Evolutionary conservation across 2,113 vertebrate species (phyloP), one percentile per base, ranked within the genome.

Genomic region (Grus americana): DNA sequence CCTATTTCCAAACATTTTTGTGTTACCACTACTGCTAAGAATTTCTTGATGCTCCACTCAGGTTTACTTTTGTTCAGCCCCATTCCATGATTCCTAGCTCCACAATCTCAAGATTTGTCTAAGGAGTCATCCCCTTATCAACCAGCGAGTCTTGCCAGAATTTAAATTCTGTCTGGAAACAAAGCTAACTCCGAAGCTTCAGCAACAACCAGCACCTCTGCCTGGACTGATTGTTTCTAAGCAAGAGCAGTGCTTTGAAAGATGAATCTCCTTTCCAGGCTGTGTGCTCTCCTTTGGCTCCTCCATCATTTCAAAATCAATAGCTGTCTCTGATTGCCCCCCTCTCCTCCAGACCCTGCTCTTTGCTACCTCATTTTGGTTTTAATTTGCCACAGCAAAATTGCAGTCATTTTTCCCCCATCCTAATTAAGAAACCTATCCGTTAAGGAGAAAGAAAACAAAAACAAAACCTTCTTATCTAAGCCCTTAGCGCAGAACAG

Each of bases 331-430:
- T 79, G 29, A 26, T 72, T 86, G 62, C 38, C 26, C 46, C 66
- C 62, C 62, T 58, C 62, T 54, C 34, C 42, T 74, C 24, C 86
- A 95, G 70, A 96, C 61, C 59, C 61, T 91, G 72, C 93, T 96
- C 89, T 96, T 96, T 92, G 92, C 91, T 55, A 52, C 86, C 86
- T 97, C 90, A 94, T 97, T 97, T 96, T 96, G 55, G 66, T 95
- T 97, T 94, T 97, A 97, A 97, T 97, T 97, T 97, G 92, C 95
- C 66, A 91, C 62, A 91, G 82, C 75, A 79, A 79, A 97, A 97
- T 78, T 94, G 88, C 88, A 92, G 76, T 96, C 36, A 93, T 92
- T 92, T 79, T 83, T 11, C 30, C 83, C 68, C 71, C 57, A 89
- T 91, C 88, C 79, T 96, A 97, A 98, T 97, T 97, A 98, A 93